A percentile compares a stretch with the other conserved stretches of the same genome.
These are phyloP conservation scores for Anhinga anhinga DNA, from an alignment of 2,113 vertebrate species.

Conservation along the genomic window DNA sequence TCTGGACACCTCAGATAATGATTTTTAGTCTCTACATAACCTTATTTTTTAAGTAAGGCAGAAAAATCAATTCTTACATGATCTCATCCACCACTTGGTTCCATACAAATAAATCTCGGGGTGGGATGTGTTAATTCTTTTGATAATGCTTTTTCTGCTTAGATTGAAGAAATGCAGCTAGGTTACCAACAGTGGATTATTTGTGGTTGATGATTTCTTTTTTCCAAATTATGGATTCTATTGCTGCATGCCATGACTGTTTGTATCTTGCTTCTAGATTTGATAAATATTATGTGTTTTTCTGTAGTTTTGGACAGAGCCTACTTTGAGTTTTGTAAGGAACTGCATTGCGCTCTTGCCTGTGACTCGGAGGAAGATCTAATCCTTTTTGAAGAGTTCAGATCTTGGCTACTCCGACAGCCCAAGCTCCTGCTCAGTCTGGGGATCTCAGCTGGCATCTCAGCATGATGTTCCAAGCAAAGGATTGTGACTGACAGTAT, in stretches of 20 bases:
- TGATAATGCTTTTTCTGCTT: conserved; percentile 28
- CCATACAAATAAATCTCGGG: conserved; percentile 32
- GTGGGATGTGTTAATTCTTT: conserved; percentile 18
- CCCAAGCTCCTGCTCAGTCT: not conserved
- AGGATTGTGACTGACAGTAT: not conserved
- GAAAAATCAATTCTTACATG: conserved; percentile 44
- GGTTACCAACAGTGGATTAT: not conserved
- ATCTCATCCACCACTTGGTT: not conserved
- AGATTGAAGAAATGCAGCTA: not conserved
- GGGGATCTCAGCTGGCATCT: not conserved
- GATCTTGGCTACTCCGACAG: not conserved
- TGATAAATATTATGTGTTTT: not conserved
- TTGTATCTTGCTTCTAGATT: not conserved
- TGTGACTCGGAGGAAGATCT: not conserved
- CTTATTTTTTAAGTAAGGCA: conserved; percentile 24
- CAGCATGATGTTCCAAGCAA: not conserved
- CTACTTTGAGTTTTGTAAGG: not conserved
- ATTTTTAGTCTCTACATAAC: conserved; percentile 11
- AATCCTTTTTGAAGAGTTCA: not conserved
- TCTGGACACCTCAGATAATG: not conserved
- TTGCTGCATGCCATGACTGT: not conserved
- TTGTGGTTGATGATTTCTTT: not conserved
- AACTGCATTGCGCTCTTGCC: not conserved
- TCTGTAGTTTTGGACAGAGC: not conserved
- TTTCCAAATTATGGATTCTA: not conserved